A percentile compares a stretch with the other conserved stretches of the same genome.
Evolutionary conservation across 2,797 vertebrate genomes (phyloP).

Genomic region (Cynopterus sphinx): DNA sequence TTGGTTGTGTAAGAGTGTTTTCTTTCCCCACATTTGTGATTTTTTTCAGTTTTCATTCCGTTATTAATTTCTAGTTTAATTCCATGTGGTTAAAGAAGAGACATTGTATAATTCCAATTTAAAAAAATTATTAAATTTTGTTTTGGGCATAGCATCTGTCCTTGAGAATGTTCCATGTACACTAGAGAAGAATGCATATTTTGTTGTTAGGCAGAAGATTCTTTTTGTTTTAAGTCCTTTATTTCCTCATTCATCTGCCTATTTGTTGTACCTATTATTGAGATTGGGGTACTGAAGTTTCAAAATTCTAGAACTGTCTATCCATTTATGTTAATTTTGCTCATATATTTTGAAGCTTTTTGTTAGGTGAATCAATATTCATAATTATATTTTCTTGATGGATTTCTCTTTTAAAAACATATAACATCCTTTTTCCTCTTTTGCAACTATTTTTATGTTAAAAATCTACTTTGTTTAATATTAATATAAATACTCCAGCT

Average conservation of each 20-base stretch:
- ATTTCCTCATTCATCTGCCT: neutral
- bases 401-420: neutral
- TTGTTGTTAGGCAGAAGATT: neutral
- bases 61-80: neutral
- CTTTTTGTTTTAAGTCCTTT: neutral
- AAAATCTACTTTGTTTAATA: neutral
- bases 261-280: neutral
- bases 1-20: neutral
- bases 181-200: neutral
- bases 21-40: neutral
- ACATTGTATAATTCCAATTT: neutral
- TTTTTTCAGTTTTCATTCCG: neutral
- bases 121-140: neutral
- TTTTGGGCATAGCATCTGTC: neutral
- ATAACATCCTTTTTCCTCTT: neutral
- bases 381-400: neutral
- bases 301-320: neutral
- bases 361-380: neutral
- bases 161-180: neutral
- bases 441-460: neutral
- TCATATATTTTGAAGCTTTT: neutral
- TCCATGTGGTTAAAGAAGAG: neutral
- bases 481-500: neutral
- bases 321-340: neutral
- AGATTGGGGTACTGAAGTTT: neutral